Evolutionary conservation across 2,113 vertebrate genomes (phyloP), one percentile per base, ranked within the genome.

Genomic region (Megaleporinus macrocephalus): DNA sequence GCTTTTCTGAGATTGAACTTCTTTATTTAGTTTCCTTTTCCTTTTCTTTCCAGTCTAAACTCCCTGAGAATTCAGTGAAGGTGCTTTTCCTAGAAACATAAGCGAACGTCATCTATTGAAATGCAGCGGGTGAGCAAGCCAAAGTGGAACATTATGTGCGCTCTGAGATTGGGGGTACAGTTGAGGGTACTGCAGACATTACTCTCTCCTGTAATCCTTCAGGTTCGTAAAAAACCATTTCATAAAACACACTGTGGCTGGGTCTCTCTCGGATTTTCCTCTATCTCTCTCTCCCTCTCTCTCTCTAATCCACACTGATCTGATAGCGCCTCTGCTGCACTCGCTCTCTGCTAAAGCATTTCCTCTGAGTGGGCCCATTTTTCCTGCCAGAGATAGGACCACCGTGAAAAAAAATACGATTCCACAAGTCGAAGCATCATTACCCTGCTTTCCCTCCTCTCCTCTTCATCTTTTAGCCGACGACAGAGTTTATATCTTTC

Each of bases 181-280:
- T 80, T 55, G 0, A 63, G 66, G 33, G 26, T 33, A 66, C 47
- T 29, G 4, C 49, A 51, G 18, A 78, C 65, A 47, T 61, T 62
- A 49, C 65, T 51, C 41, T 63, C 44, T 36, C 26, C 75, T 70
- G 65, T 66, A 73, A 78, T 73, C 68, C 57, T 81, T 63, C 49
- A 81, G 49, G 65, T 85, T 78, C 68, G 18, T 41, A 26, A 82
- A 74, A 82, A 70, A 70, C 63, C 57, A 63, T 70, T 29, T 71
- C 27, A 9, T n/a, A 59, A 53, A 78, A 75, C 70, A 72, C 29
- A 24, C 66, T 41, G 33, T 69, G 2, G 5, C 63, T 66, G 29
- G 4, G 1, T 22, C 65, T 33, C 30, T 36, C 65, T 68, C 65
- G 2, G 4, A 15, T 12, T 36, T 36, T 63, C 63, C 65, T 33